Conservation (phyloP, 2,797 vertebrate species). For the Ambastaia sidthimunki region DNA sequence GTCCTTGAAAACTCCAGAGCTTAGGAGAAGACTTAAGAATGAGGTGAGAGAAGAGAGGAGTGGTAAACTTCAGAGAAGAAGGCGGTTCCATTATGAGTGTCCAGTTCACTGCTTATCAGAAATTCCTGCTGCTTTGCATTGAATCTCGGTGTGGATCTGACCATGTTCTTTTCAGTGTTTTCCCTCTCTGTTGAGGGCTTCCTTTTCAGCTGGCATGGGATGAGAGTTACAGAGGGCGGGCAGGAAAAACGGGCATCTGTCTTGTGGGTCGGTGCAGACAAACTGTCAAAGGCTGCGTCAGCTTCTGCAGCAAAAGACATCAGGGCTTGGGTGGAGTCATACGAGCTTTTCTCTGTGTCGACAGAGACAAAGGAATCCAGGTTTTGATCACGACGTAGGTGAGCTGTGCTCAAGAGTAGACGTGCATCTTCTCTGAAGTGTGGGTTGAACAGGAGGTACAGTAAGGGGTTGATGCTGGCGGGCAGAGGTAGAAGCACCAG, state of each 20-base stretch:
- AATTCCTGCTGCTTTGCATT: constrained; percentile 73
- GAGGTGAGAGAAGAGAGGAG: constrained; percentile 74
- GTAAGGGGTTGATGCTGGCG: constrained; percentile 90
- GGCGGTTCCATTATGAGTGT: constrained; percentile 62
- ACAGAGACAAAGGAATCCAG: constrained; percentile 76
- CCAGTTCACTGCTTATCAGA: constrained; percentile 68
- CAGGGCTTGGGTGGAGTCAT: constrained; percentile 88
- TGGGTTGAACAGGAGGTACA: constrained; percentile 91
- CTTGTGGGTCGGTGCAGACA: constrained; percentile 62
- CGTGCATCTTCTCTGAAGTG: constrained; percentile 86
- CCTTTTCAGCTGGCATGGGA: constrained; percentile 80
- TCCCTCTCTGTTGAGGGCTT: constrained; percentile 63
- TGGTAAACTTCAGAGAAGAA: constrained; percentile 68
- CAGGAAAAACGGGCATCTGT: constrained; percentile 70
- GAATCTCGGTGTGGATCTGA: constrained; percentile 67
- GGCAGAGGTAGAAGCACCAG: constrained; percentile 91
- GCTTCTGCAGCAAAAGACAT: constrained; percentile 80
- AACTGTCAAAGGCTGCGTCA: constrained; percentile 73
- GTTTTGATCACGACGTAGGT: constrained; percentile 71
- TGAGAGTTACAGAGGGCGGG: constrained; percentile 78
- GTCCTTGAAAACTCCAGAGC: constrained; percentile 31
- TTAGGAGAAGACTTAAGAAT: constrained; percentile 68
- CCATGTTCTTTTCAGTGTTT: constrained; percentile 60
- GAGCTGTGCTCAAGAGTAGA: constrained; percentile 79
- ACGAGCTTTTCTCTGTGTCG: constrained; percentile 90